These are phyloP conservation scores for Zalophus californianus DNA, from an alignment of 2,797 vertebrate species.

Conservation along the genomic window DNA sequence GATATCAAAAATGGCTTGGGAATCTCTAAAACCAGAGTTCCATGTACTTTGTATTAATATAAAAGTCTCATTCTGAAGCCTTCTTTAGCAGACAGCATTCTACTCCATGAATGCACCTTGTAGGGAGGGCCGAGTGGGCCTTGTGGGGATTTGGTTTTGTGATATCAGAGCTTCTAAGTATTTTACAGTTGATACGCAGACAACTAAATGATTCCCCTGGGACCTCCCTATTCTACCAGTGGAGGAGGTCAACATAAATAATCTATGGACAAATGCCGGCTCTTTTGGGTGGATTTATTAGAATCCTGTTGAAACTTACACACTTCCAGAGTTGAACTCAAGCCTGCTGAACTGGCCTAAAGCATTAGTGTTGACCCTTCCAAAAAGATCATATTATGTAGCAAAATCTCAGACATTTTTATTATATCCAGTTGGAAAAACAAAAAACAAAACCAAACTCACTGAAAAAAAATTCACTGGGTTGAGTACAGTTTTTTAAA, in stretches of 20 bases:
- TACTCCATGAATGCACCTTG: background rate
- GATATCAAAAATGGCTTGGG: background rate
- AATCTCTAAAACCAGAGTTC: slow-evolving; percentile 27
- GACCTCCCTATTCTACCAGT: background rate
- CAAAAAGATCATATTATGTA: slow-evolving; percentile 65
- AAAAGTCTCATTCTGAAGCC: slow-evolving; percentile 1
- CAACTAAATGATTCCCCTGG: background rate
- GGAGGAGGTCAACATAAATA: slow-evolving; percentile 16
- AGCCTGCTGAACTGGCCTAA: slow-evolving; percentile 39
- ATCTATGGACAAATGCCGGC: background rate
- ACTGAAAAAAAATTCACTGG: slow-evolving; percentile 26
- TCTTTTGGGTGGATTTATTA: slow-evolving; percentile 22
- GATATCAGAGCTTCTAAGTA: slow-evolving; percentile 47
- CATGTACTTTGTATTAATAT: background rate
- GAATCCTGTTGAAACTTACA: slow-evolving; percentile 46
- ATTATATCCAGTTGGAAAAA: slow-evolving; percentile 79
- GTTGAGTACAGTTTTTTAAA: background rate
- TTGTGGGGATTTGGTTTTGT: slow-evolving; percentile 43
- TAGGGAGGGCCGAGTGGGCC: background rate
- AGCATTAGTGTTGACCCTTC: slow-evolving; percentile 63
- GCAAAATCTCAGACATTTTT: slow-evolving; percentile 74
- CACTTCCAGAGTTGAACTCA: slow-evolving; percentile 35
- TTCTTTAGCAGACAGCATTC: background rate
- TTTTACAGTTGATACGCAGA: background rate
- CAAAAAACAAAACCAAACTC: slow-evolving; percentile 66